Evolutionary conservation across 92 coral and sea anemone species (phyloP).

Genomic region (Hydrozoanthus gracilis): DNA sequence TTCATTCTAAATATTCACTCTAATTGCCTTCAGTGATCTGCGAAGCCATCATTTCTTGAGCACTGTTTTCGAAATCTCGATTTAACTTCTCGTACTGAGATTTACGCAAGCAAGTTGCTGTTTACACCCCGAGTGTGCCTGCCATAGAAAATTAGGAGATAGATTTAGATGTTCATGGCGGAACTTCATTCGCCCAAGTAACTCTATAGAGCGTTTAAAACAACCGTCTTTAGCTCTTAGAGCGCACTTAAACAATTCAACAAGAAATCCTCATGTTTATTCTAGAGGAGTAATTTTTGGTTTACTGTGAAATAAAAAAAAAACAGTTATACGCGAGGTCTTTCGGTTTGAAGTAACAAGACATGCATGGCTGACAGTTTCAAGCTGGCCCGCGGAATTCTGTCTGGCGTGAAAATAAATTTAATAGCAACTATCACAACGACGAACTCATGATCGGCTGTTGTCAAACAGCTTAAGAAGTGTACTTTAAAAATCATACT

Average conservation of each 20-base stretch:
- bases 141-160: conserved; percentile 2
- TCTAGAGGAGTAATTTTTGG: conserved; percentile 62
- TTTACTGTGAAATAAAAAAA: conserved; percentile 24
- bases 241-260: conserved; percentile 70
- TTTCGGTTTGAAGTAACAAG: conserved; percentile 45
- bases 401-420: conserved; percentile 50
- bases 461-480: conserved; percentile 64
- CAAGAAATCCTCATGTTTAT: conserved; percentile 73
- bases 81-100: conserved; percentile 63
- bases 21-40: conserved; percentile 87
- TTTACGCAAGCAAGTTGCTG: conserved; percentile 60
- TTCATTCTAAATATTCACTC: conserved; percentile 92
- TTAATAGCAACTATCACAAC: conserved; percentile 42
- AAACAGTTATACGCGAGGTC: background rate
- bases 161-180: conserved; percentile 35
- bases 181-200: conserved; percentile 39
- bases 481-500: conserved; percentile 62
- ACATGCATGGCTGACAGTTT: conserved; percentile 45
- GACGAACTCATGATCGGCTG: conserved; percentile 46
- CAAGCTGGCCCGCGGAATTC: conserved; percentile 53
- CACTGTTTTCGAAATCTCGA: conserved; percentile 71
- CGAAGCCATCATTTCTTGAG: conserved; percentile 74
- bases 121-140: conserved; percentile 34
- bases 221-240: conserved; percentile 63
- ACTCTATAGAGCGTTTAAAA: conserved; percentile 49